Percentiles rank a stretch among this genome's conserved stretches.
phyloP scores from a whole-genome alignment of 2,113 vertebrate species.

The Chlorodrepanis virens region DNA sequence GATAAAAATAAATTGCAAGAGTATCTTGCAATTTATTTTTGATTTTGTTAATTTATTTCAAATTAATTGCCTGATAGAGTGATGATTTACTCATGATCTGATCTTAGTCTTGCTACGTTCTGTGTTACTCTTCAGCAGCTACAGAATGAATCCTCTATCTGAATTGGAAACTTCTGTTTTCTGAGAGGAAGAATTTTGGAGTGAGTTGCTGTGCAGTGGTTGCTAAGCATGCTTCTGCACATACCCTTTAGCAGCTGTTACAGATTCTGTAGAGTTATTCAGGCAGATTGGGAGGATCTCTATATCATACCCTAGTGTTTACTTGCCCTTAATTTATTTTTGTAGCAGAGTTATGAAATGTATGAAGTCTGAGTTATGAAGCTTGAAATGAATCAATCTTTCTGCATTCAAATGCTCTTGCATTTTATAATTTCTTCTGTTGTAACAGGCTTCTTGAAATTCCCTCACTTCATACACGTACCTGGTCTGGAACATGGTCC shows the following conservation, averaged over 20 bases:
- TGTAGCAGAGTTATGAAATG: neutral
- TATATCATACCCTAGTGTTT: neutral
- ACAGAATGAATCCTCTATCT: neutral
- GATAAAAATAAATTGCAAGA: neutral
- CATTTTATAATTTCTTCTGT: neutral
- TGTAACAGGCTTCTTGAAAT: neutral
- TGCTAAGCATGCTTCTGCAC: neutral
- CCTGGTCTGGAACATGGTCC: neutral
- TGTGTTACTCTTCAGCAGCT: neutral
- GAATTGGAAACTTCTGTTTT: neutral
- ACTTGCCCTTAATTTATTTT: neutral
- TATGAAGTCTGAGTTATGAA: neutral
- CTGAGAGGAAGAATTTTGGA: neutral
- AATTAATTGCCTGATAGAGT: neutral
- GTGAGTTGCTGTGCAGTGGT: neutral
- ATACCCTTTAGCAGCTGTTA: neutral
- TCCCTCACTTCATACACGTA: fast-evolving
- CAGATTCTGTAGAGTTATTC: neutral
- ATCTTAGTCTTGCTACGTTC: neutral
- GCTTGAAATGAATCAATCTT: neutral
- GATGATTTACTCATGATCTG: neutral
- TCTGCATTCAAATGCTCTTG: neutral
- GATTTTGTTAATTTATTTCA: neutral
- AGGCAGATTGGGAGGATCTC: neutral
- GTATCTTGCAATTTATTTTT: neutral